phyloP scores from a whole-genome alignment of 2,113 vertebrate species.

The Lagopus leucura region DNA sequence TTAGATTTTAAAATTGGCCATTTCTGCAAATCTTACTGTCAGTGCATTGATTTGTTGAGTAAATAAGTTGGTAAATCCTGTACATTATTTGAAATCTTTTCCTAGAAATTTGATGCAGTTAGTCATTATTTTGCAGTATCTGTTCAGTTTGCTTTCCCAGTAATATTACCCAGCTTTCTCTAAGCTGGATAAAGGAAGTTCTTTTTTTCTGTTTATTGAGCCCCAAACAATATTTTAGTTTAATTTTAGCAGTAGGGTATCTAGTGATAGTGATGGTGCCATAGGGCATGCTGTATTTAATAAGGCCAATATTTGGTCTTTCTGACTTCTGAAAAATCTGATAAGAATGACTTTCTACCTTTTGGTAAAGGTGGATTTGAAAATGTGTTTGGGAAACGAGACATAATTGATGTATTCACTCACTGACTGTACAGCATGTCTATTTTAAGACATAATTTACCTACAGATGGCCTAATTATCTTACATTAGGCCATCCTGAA shows the following conservation, averaged over 20 bases:
- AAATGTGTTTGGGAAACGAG: background rate
- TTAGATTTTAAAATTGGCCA: background rate
- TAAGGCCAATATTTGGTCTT: slow-evolving; percentile 3
- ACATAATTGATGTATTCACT: background rate
- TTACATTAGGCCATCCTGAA: slow-evolving; percentile 33
- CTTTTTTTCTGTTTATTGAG: background rate
- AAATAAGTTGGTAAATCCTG: background rate
- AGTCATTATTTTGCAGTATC: background rate
- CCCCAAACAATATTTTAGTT: background rate
- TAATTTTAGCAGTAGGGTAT: background rate
- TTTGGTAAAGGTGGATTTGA: slow-evolving; percentile 29
- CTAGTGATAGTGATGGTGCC: background rate
- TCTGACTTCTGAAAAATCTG: slow-evolving; percentile 5
- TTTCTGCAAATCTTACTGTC: background rate
- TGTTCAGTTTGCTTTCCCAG: background rate
- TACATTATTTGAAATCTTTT: background rate
- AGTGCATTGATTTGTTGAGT: background rate
- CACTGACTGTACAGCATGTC: background rate
- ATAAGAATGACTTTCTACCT: slow-evolving; percentile 22
- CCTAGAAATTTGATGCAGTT: background rate
- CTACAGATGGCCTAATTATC: slow-evolving; percentile 21
- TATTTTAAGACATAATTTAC: slow-evolving; percentile 2
- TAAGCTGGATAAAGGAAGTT: background rate
- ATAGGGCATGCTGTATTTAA: background rate
- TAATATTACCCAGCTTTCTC: background rate